A percentile compares a stretch with the other conserved stretches of the same genome.
phyloP scores from a whole-genome alignment of 2,113 vertebrate genomes.

The Chunga burmeisteri region DNA sequence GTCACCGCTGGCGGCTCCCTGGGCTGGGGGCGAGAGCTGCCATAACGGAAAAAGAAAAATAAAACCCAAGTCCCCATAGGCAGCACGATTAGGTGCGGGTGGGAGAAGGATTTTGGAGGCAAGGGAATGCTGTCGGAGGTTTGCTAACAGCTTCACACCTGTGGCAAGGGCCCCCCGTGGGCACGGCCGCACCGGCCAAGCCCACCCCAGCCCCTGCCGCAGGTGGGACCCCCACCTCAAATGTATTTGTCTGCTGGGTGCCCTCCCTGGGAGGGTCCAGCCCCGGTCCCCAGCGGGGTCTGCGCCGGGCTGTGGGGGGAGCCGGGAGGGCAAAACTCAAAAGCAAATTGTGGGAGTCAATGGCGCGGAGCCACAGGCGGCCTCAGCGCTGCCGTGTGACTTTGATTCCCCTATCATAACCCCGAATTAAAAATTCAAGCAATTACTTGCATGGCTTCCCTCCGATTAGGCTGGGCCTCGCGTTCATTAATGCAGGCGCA shows the following conservation, averaged over 20 bases:
- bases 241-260: rapidly evolving
- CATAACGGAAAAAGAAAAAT: neutral
- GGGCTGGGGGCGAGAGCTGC: neutral
- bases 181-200: rapidly evolving
- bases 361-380: slow-evolving; percentile 75
- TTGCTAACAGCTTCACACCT: neutral
- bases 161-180: rapidly evolving
- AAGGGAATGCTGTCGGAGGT: neutral
- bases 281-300: neutral
- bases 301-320: neutral
- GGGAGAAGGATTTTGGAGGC: neutral
- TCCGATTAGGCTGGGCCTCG: slow-evolving; percentile 83
- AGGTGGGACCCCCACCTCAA: neutral
- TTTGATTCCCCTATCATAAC: slow-evolving; percentile 83
- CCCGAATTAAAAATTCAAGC: slow-evolving; percentile 90
- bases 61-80: neutral
- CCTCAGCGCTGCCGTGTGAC: slow-evolving; percentile 79
- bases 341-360: slow-evolving; percentile 75
- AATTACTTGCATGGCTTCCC: slow-evolving; percentile 98
- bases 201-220: neutral
- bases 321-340: slow-evolving; percentile 23
- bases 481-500: slow-evolving; percentile 94
- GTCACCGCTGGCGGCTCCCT: neutral
- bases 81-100: neutral
- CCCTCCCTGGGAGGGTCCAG: neutral